phyloP scores from a whole-genome alignment of 2,888 invertebrate species.

The Nomada ferruginata region DNA sequence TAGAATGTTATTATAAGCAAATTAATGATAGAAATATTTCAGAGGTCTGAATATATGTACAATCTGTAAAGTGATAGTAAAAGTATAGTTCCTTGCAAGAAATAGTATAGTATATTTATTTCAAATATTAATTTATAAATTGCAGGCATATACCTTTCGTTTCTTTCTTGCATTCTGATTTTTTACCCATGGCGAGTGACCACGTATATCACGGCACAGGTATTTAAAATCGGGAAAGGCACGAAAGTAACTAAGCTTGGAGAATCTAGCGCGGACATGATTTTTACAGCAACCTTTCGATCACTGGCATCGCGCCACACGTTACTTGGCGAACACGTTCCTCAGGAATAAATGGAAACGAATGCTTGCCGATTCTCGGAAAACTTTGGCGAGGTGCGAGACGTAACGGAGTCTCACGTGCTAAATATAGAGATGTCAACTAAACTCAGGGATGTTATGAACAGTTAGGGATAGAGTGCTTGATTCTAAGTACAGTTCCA shows the following conservation, averaged over 20 bases:
- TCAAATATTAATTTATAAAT: too few relatives aligned
- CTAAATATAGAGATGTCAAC: conserved; percentile 39
- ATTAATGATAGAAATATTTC: too few relatives aligned
- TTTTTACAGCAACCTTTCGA: conserved; percentile 13
- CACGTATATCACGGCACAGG: too few relatives aligned
- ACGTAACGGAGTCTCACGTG: conserved; percentile 28
- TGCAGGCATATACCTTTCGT: too few relatives aligned
- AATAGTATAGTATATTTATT: too few relatives aligned
- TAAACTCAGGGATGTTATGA: conserved; percentile 4
- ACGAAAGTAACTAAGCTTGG: neutral
- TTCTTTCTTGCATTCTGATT: too few relatives aligned
- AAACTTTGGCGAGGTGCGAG: conserved; percentile 22
- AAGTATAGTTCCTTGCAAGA: too few relatives aligned
- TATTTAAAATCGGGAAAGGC: too few relatives aligned
- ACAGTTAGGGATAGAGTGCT: conserved; percentile 15
- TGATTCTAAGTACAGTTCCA: neutral
- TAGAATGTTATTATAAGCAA: too few relatives aligned
- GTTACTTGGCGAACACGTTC: conserved; percentile 3
- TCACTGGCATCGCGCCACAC: conserved; percentile 29
- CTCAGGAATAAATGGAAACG: conserved; percentile 22
- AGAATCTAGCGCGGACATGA: conserved; percentile 2
- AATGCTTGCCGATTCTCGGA: conserved; percentile 12
- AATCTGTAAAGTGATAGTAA: too few relatives aligned
- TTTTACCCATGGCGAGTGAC: too few relatives aligned
- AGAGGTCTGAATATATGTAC: too few relatives aligned